Percentiles rank a stretch among this genome's conserved stretches.
Conservation (phyloP, 2,888 invertebrate species). For the Copidosoma aretas region DNA sequence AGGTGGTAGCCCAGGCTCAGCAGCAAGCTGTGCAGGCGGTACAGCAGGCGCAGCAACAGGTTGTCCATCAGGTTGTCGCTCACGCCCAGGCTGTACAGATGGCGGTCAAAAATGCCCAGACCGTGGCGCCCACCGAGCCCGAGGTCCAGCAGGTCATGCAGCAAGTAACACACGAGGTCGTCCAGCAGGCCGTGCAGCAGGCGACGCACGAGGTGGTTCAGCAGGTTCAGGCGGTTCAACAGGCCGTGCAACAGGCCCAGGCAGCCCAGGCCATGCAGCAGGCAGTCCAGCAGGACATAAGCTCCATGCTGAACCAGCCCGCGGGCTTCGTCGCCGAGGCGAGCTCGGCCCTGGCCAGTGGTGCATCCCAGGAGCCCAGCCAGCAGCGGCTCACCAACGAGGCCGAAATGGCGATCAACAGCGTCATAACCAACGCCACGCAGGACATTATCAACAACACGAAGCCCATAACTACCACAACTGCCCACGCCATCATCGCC, state of each 20-base stretch:
- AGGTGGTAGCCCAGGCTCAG: slow-evolving; percentile 60
- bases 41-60: slow-evolving; percentile 60
- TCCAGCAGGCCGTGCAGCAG: slow-evolving; percentile 56
- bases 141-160: slow-evolving; percentile 58
- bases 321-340: slow-evolving; percentile 60
- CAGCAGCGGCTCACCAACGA: slow-evolving; percentile 59
- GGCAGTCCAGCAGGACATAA: slow-evolving; percentile 61
- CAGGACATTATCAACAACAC: slow-evolving; percentile 60
- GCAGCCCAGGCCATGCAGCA: slow-evolving; percentile 61
- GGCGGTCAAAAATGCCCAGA: slow-evolving; percentile 60
- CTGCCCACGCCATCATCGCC: slow-evolving; percentile 62
- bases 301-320: slow-evolving; percentile 58
- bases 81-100: slow-evolving; percentile 60
- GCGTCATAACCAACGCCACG: slow-evolving; percentile 59
- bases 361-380: slow-evolving; percentile 58
- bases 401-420: slow-evolving; percentile 60
- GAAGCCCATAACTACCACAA: slow-evolving; percentile 58
- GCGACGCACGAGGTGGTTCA: slow-evolving; percentile 59
- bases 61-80: slow-evolving; percentile 59
- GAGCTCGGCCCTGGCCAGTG: slow-evolving; percentile 58
- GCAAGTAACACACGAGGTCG: slow-evolving; percentile 53
- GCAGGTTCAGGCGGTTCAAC: slow-evolving; percentile 60
- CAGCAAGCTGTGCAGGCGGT: slow-evolving; percentile 60
- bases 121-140: slow-evolving; percentile 57
- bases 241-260: slow-evolving; percentile 60